Conservation (phyloP, 2,113 vertebrate genomes). For the Scomber colias region DNA sequence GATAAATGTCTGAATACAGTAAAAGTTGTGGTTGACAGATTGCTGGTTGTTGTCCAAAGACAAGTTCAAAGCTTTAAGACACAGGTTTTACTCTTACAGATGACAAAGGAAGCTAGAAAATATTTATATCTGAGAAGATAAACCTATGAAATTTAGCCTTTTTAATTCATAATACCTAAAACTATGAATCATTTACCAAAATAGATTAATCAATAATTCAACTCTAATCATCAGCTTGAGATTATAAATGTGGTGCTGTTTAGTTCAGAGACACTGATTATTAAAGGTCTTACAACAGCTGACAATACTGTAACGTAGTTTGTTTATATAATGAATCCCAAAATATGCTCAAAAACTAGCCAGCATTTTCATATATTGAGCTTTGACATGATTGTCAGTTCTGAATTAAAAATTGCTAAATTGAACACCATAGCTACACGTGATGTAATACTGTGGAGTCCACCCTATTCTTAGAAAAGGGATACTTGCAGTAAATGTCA, state of each 20-base stretch:
- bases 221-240: too few species aligned
- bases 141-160: neutral
- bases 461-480: slow-evolving; percentile 60
- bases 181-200: too few species aligned
- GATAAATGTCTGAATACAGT: neutral
- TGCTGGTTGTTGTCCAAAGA: too few species aligned
- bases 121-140: neutral
- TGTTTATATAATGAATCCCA: neutral
- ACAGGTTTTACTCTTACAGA: neutral
- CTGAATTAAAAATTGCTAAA: neutral
- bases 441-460: neutral
- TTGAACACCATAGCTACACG: neutral
- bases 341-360: neutral
- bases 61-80: neutral
- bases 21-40: neutral
- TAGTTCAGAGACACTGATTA: neutral
- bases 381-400: neutral
- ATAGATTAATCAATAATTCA: too few species aligned
- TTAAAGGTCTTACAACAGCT: neutral
- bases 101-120: neutral
- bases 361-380: neutral
- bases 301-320: neutral
- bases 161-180: too few species aligned
- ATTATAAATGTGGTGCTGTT: too few species aligned
- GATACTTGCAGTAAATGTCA: slow-evolving; percentile 76